Conservation (phyloP, 2,888 invertebrate species). For the Neria commutata region DNA sequence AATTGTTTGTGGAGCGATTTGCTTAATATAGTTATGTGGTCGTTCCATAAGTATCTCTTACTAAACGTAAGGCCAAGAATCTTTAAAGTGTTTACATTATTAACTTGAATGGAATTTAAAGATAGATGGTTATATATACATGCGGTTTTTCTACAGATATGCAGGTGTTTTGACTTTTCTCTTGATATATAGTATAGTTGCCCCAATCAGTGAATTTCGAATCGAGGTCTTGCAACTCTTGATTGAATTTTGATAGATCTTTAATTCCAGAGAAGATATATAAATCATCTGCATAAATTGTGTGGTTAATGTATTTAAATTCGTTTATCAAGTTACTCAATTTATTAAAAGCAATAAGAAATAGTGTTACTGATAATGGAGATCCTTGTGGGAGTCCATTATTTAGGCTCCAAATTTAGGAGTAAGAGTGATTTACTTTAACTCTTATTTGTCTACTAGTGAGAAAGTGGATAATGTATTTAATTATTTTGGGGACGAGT, state of each 20-base stretch:
- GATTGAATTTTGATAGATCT: too few species aligned
- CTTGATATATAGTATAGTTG: neutral
- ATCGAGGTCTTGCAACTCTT: too few species aligned
- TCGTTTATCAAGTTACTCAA: too few species aligned
- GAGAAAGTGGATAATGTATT: neutral
- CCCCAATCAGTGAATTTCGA: too few species aligned
- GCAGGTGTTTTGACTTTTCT: neutral
- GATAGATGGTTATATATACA: neutral
- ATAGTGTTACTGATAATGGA: too few species aligned
- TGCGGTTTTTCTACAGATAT: neutral
- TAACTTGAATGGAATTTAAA: neutral
- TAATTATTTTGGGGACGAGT: neutral
- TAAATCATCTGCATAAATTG: neutral
- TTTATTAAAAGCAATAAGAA: too few species aligned
- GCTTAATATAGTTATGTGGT: neutral
- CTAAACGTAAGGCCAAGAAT: neutral
- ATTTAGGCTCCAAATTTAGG: too few species aligned
- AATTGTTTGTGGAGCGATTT: neutral
- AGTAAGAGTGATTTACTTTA: too few species aligned
- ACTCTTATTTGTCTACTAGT: too few species aligned
- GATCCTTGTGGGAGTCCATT: too few species aligned
- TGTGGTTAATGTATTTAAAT: constrained; percentile 1
- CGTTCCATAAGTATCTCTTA: neutral
- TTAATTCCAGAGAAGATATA: neutral
- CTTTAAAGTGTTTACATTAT: neutral